Conservation (phyloP, 1,140 invertebrate species). For the Argopecten irradians region DNA sequence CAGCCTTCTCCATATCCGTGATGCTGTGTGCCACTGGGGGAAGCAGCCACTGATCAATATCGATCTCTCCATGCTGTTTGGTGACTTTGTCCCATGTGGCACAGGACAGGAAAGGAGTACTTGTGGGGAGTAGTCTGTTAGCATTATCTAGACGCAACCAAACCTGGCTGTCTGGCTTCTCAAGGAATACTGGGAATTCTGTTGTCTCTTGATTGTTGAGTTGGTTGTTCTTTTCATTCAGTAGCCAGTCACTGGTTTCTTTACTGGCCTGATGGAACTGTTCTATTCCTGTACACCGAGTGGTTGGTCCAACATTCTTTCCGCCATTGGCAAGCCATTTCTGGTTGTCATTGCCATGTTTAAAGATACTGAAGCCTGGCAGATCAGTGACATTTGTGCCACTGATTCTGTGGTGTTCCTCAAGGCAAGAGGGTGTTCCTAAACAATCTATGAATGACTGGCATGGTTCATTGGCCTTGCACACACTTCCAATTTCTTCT, state of each 20-base stretch:
- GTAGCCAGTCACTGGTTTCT: not conserved
- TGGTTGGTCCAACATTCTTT: slow-evolving; percentile 37
- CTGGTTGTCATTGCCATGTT: not conserved
- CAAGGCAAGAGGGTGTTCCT: slow-evolving; percentile 27
- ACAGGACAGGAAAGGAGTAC: not conserved
- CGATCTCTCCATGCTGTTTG: slow-evolving; percentile 27
- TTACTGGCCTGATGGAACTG: slow-evolving; percentile 15
- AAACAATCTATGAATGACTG: slow-evolving; percentile 37
- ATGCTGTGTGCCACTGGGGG: not conserved
- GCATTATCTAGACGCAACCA: slow-evolving; percentile 26
- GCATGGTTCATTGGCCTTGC: slow-evolving; percentile 50
- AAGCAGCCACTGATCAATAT: slow-evolving; percentile 17
- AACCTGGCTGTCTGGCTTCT: slow-evolving; percentile 29
- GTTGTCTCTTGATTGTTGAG: not conserved
- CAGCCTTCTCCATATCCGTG: not conserved
- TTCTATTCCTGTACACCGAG: not conserved
- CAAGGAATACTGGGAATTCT: not conserved
- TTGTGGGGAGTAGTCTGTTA: not conserved
- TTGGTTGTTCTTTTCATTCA: not conserved
- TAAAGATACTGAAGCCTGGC: not conserved
- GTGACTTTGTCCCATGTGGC: slow-evolving; percentile 27
- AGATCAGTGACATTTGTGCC: not conserved
- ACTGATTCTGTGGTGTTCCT: not conserved
- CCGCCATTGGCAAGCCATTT: slow-evolving; percentile 31
- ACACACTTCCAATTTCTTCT: not conserved